These are phyloP conservation scores for Smittia sp. DNA, from an alignment of 2,888 invertebrate genomes.

Conservation along the genomic window DNA sequence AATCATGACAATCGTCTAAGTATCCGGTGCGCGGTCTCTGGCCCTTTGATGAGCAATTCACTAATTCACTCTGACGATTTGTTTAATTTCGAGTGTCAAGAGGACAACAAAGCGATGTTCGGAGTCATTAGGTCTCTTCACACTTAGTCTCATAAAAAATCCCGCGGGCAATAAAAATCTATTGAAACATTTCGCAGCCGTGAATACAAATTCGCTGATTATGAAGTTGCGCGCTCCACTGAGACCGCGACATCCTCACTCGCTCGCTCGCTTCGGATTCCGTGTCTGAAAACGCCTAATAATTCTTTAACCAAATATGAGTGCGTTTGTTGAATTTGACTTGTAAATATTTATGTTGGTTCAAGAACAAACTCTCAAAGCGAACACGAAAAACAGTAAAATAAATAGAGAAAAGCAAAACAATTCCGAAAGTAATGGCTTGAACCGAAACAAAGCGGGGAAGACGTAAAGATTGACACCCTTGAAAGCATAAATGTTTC, in stretches of 20 bases:
- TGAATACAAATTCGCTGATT: constrained; percentile 14
- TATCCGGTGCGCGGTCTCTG: not conserved
- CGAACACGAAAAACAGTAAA: not conserved
- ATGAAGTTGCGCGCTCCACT: not conserved
- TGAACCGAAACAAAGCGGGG: not conserved
- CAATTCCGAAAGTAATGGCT: not conserved
- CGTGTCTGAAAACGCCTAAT: not conserved
- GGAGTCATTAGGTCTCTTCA: not conserved
- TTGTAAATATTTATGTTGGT: constrained; percentile 35
- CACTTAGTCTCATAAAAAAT: not conserved
- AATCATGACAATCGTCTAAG: constrained; percentile 4
- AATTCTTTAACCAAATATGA: not conserved
- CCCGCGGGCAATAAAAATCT: not conserved
- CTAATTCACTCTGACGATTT: constrained; percentile 16
- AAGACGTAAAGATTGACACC: constrained; percentile 36
- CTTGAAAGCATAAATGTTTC: too few species aligned
- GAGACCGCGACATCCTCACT: not conserved
- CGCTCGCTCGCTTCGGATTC: not conserved
- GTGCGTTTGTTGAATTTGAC: constrained; percentile 4
- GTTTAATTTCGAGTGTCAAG: not conserved
- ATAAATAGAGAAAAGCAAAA: constrained; percentile 9
- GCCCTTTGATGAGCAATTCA: not conserved
- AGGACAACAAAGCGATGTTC: not conserved
- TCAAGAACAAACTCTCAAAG: constrained; percentile 24
- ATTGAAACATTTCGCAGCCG: not conserved